These are phyloP conservation scores for Polydrusus tereticollis DNA, from an alignment of 2,888 invertebrate genomes.

Conservation along the genomic window DNA sequence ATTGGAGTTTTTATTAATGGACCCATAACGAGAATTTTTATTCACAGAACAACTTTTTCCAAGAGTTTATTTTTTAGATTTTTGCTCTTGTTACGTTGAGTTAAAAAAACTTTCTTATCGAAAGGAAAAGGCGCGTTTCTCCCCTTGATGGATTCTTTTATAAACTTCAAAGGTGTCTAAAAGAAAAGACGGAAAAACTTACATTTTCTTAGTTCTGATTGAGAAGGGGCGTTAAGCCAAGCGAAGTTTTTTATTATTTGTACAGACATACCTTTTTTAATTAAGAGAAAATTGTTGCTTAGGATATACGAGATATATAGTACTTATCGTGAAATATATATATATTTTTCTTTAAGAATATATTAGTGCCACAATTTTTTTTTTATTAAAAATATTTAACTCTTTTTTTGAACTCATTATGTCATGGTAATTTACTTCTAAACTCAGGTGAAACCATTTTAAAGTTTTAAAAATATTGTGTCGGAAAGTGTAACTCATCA, in stretches of 20 bases:
- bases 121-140: slow-evolving; percentile 8
- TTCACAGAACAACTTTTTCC: not conserved
- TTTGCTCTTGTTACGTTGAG: slow-evolving; percentile 5
- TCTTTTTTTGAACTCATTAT: no score
- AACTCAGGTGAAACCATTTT: no score
- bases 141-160: slow-evolving; percentile 36
- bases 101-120: slow-evolving; percentile 36
- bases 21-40: not conserved
- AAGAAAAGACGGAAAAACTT: slow-evolving; percentile 27
- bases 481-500: no score
- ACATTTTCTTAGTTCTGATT: slow-evolving; percentile 34
- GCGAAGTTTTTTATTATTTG: slow-evolving; percentile 22
- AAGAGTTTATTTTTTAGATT: slow-evolving; percentile 4
- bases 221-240: slow-evolving; percentile 29
- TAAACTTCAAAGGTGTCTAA: slow-evolving; percentile 29
- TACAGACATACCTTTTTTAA: slow-evolving; percentile 28
- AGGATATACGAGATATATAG: not conserved
- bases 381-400: no score
- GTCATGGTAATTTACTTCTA: no score
- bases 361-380: no score
- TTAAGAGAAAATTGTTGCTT: not conserved
- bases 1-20: no score
- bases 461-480: no score
- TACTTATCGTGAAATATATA: no score
- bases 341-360: no score